phyloP scores from a whole-genome alignment of 2,113 vertebrate species.

The Gnathonemus longibarbis region DNA sequence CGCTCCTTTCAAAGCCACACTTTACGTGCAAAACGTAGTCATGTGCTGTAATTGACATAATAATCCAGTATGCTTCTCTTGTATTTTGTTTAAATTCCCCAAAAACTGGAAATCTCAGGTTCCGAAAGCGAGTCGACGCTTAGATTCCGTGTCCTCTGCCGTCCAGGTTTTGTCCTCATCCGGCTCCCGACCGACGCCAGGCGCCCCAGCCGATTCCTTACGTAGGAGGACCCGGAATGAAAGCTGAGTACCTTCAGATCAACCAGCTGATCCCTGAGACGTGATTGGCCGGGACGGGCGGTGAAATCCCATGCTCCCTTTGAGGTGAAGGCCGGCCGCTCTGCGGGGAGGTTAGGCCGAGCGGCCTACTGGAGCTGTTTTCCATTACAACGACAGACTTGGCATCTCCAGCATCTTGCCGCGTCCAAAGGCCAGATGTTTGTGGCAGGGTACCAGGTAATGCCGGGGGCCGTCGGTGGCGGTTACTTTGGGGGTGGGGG shows the following conservation, averaged over 20 bases:
- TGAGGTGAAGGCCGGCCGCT: conserved; percentile 37
- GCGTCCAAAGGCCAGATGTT: conserved; percentile 34
- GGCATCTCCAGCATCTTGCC: conserved; percentile 27
- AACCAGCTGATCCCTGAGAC: background rate
- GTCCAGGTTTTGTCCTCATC: background rate
- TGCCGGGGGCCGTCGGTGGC: conserved; percentile 2
- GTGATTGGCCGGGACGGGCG: conserved; percentile 44
- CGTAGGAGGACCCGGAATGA: background rate
- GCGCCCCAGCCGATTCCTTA: background rate
- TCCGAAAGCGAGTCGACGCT: background rate
- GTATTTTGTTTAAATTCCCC: background rate
- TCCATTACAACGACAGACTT: conserved; percentile 38
- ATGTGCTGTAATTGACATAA: background rate
- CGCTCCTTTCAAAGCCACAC: background rate
- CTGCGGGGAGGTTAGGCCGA: conserved; percentile 38
- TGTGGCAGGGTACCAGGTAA: conserved; percentile 23
- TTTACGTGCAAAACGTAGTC: background rate
- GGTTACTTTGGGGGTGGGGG: conserved; percentile 8
- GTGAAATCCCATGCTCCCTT: conserved; percentile 47
- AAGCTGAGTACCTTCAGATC: background rate
- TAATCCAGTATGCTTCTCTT: background rate
- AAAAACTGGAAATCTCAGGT: background rate
- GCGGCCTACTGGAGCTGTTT: conserved; percentile 41
- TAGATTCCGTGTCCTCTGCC: background rate
- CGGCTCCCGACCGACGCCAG: background rate